Percentiles rank a stretch among this genome's conserved stretches.
phyloP scores from a whole-genome alignment of 2,888 invertebrate genomes.

The Calameuta idolon region DNA sequence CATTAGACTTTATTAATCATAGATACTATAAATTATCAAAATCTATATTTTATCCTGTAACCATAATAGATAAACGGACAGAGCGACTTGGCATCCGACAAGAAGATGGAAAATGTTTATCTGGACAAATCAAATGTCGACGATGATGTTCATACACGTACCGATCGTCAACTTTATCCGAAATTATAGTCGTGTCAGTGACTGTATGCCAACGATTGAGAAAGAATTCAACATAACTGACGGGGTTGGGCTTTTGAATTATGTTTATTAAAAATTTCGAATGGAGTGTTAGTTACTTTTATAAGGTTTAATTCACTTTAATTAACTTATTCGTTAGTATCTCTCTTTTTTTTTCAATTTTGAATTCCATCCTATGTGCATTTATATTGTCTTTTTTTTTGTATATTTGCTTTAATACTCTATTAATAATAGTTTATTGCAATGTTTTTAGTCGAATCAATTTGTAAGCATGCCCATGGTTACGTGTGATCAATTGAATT shows the following conservation, averaged over 20 bases:
- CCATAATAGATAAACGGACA: not conserved
- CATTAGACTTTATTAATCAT: not conserved
- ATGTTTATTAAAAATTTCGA: not conserved
- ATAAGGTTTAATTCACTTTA: not conserved
- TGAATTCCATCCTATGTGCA: not conserved
- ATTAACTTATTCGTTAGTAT: not conserved
- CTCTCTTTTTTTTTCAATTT: not conserved
- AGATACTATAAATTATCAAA: conserved; percentile 43
- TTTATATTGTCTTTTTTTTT: not conserved
- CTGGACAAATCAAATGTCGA: conserved; percentile 45
- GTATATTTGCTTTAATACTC: not conserved
- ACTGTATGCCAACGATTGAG: not conserved
- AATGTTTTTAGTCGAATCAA: not conserved
- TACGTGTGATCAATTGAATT: not conserved
- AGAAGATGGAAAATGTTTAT: conserved; percentile 58
- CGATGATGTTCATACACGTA: conserved; percentile 51
- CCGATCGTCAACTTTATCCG: conserved; percentile 52
- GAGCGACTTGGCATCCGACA: conserved; percentile 5
- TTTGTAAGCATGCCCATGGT: not conserved
- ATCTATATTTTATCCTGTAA: not conserved
- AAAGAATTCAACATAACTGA: not conserved
- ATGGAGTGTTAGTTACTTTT: not conserved
- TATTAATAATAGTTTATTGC: not conserved
- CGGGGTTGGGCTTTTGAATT: not conserved
- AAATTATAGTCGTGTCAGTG: conserved; percentile 19